Evolutionary conservation across 2,888 invertebrate genomes (phyloP).

Genomic region (Sussaba pulchella): DNA sequence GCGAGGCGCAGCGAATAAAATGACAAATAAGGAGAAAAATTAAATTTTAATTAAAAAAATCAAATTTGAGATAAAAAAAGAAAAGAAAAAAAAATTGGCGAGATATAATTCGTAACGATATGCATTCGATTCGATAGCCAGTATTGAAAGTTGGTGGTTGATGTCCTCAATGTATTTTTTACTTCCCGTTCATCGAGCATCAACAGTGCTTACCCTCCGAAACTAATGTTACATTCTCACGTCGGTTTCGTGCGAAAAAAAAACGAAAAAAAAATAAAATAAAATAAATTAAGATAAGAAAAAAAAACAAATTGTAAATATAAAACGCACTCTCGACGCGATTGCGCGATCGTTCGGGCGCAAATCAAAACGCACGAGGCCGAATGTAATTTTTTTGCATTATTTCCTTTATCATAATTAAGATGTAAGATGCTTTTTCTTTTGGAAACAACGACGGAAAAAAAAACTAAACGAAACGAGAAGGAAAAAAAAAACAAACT

Average conservation of each 20-base stretch:
- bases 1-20: conserved; percentile 30
- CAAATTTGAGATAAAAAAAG: too few species aligned
- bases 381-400: conserved; percentile 49
- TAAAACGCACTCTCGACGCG: conserved; percentile 22
- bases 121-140: conserved; percentile 44
- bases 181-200: conserved; percentile 15
- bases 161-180: conserved; percentile 27
- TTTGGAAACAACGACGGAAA: conserved; percentile 18
- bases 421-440: conserved; percentile 41
- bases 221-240: conserved; percentile 16
- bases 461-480: too few species aligned
- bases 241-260: conserved; percentile 59
- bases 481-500: conserved; percentile 19
- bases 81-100: too few species aligned
- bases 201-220: conserved; percentile 33
- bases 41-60: conserved; percentile 13
- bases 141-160: conserved; percentile 51
- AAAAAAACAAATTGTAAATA: too few species aligned
- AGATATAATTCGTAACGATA: conserved; percentile 17
- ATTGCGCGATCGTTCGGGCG: conserved; percentile 44
- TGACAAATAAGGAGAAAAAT: conserved; percentile 21
- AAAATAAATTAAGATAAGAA: too few species aligned
- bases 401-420: conserved; percentile 56
- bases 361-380: conserved; percentile 66
- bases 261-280: conserved; percentile 51